Evolutionary conservation across 2,797 vertebrate species (phyloP).

Genomic region (Esox masquinongy): DNA sequence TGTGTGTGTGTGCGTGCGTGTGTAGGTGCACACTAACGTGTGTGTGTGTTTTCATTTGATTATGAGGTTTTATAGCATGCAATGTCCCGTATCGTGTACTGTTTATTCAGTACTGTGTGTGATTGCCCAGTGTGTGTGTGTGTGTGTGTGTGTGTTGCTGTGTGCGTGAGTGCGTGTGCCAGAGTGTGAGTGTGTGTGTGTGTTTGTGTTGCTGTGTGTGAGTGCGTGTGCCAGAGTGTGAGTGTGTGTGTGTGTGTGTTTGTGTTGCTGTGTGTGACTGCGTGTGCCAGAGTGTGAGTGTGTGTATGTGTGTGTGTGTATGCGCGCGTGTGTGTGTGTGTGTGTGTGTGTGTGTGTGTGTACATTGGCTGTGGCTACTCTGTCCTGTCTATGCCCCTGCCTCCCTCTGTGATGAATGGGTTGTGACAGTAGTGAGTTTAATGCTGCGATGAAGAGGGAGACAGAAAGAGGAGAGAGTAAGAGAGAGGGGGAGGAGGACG

Average conservation of each 20-base stretch:
- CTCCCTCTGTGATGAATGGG: not conserved
- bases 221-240: too few relatives aligned
- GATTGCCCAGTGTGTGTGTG: too few relatives aligned
- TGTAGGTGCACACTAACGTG: too few relatives aligned
- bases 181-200: too few relatives aligned
- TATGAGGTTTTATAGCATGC: too few relatives aligned
- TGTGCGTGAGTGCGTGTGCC: too few relatives aligned
- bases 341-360: not conserved
- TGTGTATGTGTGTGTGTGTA: too few relatives aligned
- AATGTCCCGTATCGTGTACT: not conserved
- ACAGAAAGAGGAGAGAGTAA: conserved; percentile 12
- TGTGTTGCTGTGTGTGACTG: too few relatives aligned
- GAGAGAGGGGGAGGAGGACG: conserved; percentile 28
- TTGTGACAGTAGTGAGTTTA: conserved; percentile 9
- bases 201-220: too few relatives aligned
- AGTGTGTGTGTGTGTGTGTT: not conserved
- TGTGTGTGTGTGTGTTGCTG: too few relatives aligned
- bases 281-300: too few relatives aligned
- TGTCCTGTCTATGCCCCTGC: not conserved
- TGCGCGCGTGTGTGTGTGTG: too few relatives aligned
- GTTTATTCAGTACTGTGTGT: conserved; percentile 24
- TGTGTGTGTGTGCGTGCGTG: not conserved
- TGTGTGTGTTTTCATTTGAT: not conserved
- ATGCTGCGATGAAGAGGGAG: conserved; percentile 20
- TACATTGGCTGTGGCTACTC: not conserved